phyloP scores from a whole-genome alignment of 2,797 vertebrate genomes.

The Fratercula arctica region DNA sequence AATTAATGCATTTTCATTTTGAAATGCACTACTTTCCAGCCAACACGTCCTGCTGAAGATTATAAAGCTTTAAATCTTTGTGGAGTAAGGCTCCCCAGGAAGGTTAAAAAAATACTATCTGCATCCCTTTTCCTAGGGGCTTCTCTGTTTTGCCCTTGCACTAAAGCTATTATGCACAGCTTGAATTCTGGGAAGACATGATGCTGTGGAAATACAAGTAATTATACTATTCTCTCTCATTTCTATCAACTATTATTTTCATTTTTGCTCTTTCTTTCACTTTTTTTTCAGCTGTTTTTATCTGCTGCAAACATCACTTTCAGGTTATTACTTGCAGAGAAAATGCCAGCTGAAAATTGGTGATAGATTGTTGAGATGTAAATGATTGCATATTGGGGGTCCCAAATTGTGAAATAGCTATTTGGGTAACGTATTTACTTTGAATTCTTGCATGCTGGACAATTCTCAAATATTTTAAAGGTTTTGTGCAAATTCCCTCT shows the following conservation, averaged over 20 bases:
- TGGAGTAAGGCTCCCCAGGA: not conserved
- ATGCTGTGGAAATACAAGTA: slow-evolving; percentile 30
- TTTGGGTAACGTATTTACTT: not conserved
- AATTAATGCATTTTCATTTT: slow-evolving; percentile 63
- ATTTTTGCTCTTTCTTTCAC: not conserved
- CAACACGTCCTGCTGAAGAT: slow-evolving; percentile 15
- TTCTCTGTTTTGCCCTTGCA: slow-evolving; percentile 27
- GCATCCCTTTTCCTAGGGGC: slow-evolving; percentile 5
- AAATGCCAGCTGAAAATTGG: slow-evolving; percentile 3
- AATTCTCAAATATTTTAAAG: not conserved
- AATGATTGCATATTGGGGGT: not conserved
- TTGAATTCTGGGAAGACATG: slow-evolving; percentile 42
- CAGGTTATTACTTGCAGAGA: slow-evolving; percentile 26
- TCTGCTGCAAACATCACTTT: slow-evolving; percentile 10
- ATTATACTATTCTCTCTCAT: slow-evolving; percentile 31
- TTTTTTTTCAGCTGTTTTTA: not conserved
- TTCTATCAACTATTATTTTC: slow-evolving; percentile 5
- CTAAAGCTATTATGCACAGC: slow-evolving; percentile 33
- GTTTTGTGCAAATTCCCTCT: not conserved
- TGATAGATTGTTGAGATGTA: not conserved
- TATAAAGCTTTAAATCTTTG: slow-evolving; percentile 59
- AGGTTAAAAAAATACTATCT: slow-evolving; percentile 42
- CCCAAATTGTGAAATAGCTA: not conserved
- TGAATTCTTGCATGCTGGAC: slow-evolving; percentile 2
- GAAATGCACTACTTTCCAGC: slow-evolving; percentile 41